Base-by-base conservation (phyloP, 2,113 vertebrate genomes). In the Brachypodius melanocephalos region DNA sequence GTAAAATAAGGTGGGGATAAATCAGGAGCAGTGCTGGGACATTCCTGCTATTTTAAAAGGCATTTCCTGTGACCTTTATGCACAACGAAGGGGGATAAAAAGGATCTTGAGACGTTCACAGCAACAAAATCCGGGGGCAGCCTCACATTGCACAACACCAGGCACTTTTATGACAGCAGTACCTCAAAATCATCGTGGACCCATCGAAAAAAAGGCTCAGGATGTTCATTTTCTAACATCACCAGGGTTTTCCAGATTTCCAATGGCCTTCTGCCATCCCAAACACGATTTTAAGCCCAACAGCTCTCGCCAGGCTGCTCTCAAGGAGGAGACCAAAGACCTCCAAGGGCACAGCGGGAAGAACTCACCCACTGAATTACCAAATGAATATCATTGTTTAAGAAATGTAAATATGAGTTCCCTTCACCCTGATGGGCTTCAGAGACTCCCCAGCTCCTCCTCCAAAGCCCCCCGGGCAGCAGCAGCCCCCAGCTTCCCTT, bases 401-500 rank as follows among this genome's bases (percentile, higher is more conserved):
- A 67, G 21, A 67, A 43, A 40, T 2, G 6, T 8, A 4, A 75
- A 25, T 6, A 11, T 2, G 2, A 2, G 0, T 43, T 57, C 28
- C 65, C 59, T 63, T 28, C 72, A 57, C 11, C 29, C 4, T 1
- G 17, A 17, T 0, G 13, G 20, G 18, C 12, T 5, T 1, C 68
- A 90, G 31, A 45, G 72, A 10, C 28, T 11, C 84, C 5, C 3
- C 58, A 32, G 34, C 43, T 9, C 2, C 67, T 45, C 42, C 34
- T 36, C 3, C 31, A 14, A 36, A 65, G 3, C 1, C 7, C 3
- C 1, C 29, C 2, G 0, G 12, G 3, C 1, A 52, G 0, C 14
- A 43, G 3, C 16, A 45, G 3, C 22, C 32, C 19, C 2, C 10
- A 14, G 1, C 51, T 43, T 3, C 31, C 40, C 46, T 38, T 34